These are phyloP conservation scores for Grantiella picta DNA, from an alignment of 2,113 vertebrate species.

Conservation along the genomic window DNA sequence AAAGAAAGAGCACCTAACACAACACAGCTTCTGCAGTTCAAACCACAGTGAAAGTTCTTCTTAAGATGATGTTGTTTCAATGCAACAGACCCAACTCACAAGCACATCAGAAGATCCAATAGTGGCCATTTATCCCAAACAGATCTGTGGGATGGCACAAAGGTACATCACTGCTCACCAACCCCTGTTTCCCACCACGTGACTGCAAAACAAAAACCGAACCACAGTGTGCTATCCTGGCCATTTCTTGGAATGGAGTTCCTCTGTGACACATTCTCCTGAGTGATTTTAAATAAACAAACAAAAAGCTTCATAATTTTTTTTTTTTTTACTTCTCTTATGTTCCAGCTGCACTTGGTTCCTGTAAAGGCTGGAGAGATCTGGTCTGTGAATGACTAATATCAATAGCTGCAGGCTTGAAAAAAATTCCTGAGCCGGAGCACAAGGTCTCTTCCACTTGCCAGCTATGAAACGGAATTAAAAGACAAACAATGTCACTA, in stretches of 20 bases:
- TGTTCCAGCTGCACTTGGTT: background rate
- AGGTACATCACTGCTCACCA: background rate
- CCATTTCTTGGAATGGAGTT: background rate
- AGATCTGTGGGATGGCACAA: background rate
- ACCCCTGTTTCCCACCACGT: background rate
- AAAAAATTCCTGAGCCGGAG: background rate
- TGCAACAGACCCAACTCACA: background rate
- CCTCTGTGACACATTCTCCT: background rate
- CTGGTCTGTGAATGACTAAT: background rate
- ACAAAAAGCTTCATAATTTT: background rate
- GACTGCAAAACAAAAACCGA: background rate
- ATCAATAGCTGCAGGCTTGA: background rate
- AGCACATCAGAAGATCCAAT: background rate
- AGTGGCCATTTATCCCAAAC: background rate
- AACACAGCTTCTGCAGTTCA: background rate
- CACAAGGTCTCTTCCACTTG: background rate
- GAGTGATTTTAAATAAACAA: background rate
- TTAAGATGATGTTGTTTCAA: background rate
- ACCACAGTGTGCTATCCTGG: fast-evolving
- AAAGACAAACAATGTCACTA: background rate
- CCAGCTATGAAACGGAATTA: background rate
- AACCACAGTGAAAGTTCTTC: background rate
- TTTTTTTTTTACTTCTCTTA: background rate
- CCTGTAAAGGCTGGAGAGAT: background rate
- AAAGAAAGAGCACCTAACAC: background rate